Base-by-base conservation (phyloP, 2,888 invertebrate genomes). In the Glyphotaelius pellucidus region DNA sequence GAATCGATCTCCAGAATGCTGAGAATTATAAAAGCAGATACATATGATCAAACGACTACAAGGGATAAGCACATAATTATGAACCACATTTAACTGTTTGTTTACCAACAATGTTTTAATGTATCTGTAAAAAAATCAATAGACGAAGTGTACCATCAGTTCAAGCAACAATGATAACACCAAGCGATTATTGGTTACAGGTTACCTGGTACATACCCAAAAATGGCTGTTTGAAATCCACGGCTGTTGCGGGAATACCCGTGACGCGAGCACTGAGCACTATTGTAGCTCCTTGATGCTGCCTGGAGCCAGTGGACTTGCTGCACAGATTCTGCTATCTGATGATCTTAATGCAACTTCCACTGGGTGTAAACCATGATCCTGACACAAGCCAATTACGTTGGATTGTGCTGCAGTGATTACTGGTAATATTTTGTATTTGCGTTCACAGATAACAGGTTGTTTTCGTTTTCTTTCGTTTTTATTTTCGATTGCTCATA, bases 181-280 rank as follows among this genome's bases (percentile, higher is more conserved):
- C 67, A 67, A 25, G 25, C 67, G 25, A n/a, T 67, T 25, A n/a
- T 67, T 67, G 67, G 25, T 25, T 67, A 25, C 5, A n/a, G 67
- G 7, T 9, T 67, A 67, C 9, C 67, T 67, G 67, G 25, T 25
- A 92, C 93, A 31, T 91, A 93, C 93, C 93, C 89, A 92, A 92
- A 80, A 90, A 79, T 67, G 81, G 89, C 80, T 89, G 87, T 87
- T 92, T 90, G 92, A 85, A 91, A 92, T 93, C 93, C 93, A 93
- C 93, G 93, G 90, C 86, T 91, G 91, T 52, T 42, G 89, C n/a
- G 35, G 67, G 32, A 30, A 31, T 83, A 31, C 90, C 83, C 89
- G 84, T 47, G 31, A 32, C n/a, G 32, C 47, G 67, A 67, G 25
- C 35, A 25, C 52, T 25, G 9, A n/a, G 67, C 67, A 67, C 67